Evolutionary conservation across 2,888 invertebrate species (phyloP), one percentile per base, ranked within the genome.

Genomic region (Ligdia adustata): DNA sequence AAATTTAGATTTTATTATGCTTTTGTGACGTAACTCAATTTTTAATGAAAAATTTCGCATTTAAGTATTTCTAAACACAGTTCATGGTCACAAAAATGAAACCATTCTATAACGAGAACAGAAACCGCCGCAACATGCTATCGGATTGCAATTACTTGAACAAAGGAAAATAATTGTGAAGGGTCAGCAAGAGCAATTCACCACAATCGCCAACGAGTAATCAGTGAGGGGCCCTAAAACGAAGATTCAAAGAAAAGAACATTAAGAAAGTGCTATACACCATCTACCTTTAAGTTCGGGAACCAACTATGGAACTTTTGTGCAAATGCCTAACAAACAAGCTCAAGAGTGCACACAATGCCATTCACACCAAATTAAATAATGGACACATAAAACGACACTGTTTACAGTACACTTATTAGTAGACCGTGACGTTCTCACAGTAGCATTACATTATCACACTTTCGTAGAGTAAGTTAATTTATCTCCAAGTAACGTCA

Each of bases 261-360:
- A 53, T 46, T 24, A 48, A 51, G 51, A 6, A 15, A 31, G 44
- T 38, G n/a, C n/a, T n/a, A n/a, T 49, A 44, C 60, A 59, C 54
- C 63, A 61, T 16, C 44, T 61, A 62, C 66, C 59, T 57, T 55
- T 43, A 15, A 63, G 57, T 61, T 60, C 64, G 60, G 59, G 66
- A 66, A 69, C 66, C 73, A 74, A 67, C 74, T 71, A 68, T 77
- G 72, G 75, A 76, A 77, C 67, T 74, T 80, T 71, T 66, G 65
- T 75, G 72, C 72, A 74, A 77, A 81, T 71, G 66, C 63, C 64
- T 70, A 69, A 69, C 60, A 62, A 15, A 9, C 16, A 26, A 26
- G 14, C 22, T 29, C 12, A 63, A 64, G 65, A 64, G 62, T 62
- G 26, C 37, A 34, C 64, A 75, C 72, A 79, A 72, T 66, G 69